Evolutionary conservation across 2,888 invertebrate genomes (phyloP), one percentile per base, ranked within the genome.

Genomic region (Anorthoa munda): DNA sequence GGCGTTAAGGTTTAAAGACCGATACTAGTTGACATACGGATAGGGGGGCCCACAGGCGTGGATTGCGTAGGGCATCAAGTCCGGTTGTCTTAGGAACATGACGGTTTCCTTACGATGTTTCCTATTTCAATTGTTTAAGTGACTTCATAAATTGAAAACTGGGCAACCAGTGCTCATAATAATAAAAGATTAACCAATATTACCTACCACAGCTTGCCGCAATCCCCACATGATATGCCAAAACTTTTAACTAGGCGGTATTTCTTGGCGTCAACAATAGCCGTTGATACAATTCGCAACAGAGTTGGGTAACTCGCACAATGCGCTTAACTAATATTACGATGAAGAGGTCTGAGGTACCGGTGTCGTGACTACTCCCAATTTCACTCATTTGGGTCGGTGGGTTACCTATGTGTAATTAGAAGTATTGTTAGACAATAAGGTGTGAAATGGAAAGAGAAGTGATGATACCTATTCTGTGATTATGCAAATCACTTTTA

Each of bases 341-440:
- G 66, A 48, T 53, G 56, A 64, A 21, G 55, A 67, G 9, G 4
- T 51, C 76, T 45, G 53, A 31, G 39, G 39, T 39, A 39, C 9
- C 78, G 18, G 48, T 72, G 71, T 72, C 66, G 66, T 71, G 50
- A 59, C 61, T 64, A 81, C 69, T 56, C 85, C 69, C 84, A 79
- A 87, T 86, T 87, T 87, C 86, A 77, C 76, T 76, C 71, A 79
- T 79, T 66, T 66, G 55, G 56, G 72, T 71, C 72, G 55, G 77
- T 79, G 72, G 69, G 65, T 66, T 50, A 60, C 21, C 4, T 39
- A 75, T 75, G 65, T 64, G 68, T 66, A 68, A 79, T 72, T 75
- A 70, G 31, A 75, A 50, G 58, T 66, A 69, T 66, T 55, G 67
- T 65, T 48, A 46, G 46, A 64, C 21, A 56, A 59, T 80, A 48